Evolutionary conservation across 2,888 invertebrate genomes (phyloP).

Genomic region (Alentia gelatinosa): DNA sequence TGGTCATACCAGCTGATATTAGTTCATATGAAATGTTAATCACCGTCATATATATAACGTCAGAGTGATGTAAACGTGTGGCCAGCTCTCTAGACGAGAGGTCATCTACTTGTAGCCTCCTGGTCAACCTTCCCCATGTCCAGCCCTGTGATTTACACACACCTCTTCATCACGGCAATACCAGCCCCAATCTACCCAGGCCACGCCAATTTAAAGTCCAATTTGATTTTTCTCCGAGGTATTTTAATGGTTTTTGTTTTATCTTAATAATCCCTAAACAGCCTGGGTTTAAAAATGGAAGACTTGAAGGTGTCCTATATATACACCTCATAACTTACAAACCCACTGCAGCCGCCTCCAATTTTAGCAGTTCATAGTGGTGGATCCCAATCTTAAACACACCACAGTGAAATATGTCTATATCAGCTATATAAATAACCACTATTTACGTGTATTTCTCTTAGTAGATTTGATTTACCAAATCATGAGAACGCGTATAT

Average conservation of each 20-base stretch:
- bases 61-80: neutral
- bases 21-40: neutral
- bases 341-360: too few species aligned
- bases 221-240: conserved; percentile 11
- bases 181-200: neutral
- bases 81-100: neutral
- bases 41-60: neutral
- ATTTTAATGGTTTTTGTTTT: neutral
- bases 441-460: too few species aligned
- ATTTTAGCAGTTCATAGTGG: neutral
- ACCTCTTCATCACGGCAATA: neutral
- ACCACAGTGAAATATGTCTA: neutral
- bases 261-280: too few species aligned
- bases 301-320: too few species aligned
- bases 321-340: too few species aligned
- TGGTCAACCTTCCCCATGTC: neutral
- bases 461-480: too few species aligned
- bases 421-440: neutral
- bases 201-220: neutral
- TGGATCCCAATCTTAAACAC: neutral
- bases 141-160: neutral
- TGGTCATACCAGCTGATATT: neutral
- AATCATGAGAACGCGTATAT: too few species aligned
- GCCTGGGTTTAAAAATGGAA: too few species aligned
- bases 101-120: neutral